Percentiles rank a stretch among this genome's conserved stretches.
These are phyloP conservation scores for Campoletis sonorensis DNA, from an alignment of 1,140 invertebrate species.

Conservation along the genomic window DNA sequence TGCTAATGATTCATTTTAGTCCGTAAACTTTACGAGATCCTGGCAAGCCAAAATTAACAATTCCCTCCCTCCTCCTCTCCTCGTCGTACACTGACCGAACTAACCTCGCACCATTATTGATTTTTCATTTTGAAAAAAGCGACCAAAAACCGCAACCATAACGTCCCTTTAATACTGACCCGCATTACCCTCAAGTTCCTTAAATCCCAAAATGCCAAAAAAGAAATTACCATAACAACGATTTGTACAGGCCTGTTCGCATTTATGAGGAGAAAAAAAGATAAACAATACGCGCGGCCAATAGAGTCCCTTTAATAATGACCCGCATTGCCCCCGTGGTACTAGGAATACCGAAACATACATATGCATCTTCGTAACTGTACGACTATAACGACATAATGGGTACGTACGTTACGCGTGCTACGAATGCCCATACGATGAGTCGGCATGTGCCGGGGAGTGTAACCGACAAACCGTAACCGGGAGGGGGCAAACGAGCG, in stretches of 20 bases:
- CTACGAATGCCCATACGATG: conserved; percentile 37
- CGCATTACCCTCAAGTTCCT: background rate
- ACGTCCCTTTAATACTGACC: background rate
- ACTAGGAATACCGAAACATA: background rate
- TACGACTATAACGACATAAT: conserved; percentile 31
- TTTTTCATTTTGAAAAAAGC: no score
- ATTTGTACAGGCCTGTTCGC: no score
- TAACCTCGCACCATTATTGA: no score
- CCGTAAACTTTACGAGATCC: no score
- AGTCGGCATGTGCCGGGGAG: conserved; percentile 47
- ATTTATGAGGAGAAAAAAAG: background rate
- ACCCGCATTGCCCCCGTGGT: background rate
- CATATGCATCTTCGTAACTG: conserved; percentile 35
- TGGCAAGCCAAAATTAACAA: no score
- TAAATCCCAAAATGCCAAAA: background rate
- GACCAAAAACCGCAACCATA: no score
- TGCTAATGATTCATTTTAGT: no score
- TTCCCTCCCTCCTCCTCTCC: no score
- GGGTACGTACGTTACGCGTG: conserved; percentile 45
- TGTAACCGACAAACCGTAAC: conserved; percentile 68
- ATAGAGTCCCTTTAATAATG: background rate
- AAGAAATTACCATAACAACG: no score
- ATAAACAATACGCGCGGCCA: background rate
- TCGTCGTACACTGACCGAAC: no score
- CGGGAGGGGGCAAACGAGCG: conserved; percentile 32